Percentiles rank a stretch among this genome's conserved stretches.
Evolutionary conservation across 1,140 invertebrate species (phyloP).

Genomic region (Drosophila lacertosa): DNA sequence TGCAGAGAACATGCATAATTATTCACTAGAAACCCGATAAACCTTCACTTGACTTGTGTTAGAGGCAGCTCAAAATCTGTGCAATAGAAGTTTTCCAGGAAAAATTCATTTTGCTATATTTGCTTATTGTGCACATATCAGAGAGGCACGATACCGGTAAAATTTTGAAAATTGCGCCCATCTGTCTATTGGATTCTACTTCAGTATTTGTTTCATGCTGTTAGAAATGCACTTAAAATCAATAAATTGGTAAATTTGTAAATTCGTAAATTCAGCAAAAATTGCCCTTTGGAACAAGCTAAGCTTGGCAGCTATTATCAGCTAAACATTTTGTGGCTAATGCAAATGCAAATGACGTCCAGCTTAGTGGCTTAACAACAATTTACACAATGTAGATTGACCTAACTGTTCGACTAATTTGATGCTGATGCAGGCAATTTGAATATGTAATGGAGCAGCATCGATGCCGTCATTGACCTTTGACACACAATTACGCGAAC

Average conservation of each 20-base stretch:
- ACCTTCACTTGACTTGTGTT: too few relatives aligned
- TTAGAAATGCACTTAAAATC: too few relatives aligned
- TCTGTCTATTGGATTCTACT: too few relatives aligned
- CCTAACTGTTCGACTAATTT: slow-evolving; percentile 9
- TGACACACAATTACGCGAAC: slow-evolving; percentile 39
- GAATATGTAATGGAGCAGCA: slow-evolving; percentile 22
- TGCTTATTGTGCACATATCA: background rate
- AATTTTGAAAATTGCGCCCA: too few relatives aligned
- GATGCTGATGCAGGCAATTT: slow-evolving; percentile 20
- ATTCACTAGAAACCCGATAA: too few relatives aligned
- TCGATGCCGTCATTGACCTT: slow-evolving; percentile 37
- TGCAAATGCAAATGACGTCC: background rate
- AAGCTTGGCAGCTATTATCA: background rate
- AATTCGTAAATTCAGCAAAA: too few relatives aligned
- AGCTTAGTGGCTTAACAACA: background rate
- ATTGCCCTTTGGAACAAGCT: background rate
- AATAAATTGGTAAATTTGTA: too few relatives aligned
- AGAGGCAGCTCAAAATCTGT: too few relatives aligned
- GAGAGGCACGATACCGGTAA: too few relatives aligned
- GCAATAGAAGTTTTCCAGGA: too few relatives aligned
- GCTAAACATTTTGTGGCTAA: background rate
- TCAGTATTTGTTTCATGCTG: too few relatives aligned
- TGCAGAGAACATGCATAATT: background rate
- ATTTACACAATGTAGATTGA: slow-evolving; percentile 33
- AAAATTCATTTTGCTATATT: too few relatives aligned